A percentile compares a stretch with the other conserved stretches of the same genome.
Conservation (phyloP, 2,113 vertebrate species). For the Paracanthobrama guichenoti region DNA sequence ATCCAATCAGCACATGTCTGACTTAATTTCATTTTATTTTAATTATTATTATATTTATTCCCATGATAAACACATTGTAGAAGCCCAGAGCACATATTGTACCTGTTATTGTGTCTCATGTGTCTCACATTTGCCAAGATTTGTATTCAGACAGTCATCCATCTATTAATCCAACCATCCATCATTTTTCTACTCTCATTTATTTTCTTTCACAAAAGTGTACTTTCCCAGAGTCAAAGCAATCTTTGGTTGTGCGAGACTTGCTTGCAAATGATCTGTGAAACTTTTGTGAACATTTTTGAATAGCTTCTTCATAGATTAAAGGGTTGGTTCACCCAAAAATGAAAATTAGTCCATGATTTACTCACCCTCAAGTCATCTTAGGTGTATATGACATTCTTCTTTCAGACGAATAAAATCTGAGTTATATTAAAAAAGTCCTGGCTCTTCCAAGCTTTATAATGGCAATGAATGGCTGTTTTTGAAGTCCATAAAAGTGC, state of each 20-base stretch:
- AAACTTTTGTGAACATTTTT: too few species aligned
- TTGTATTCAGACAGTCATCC: slow-evolving; percentile 5
- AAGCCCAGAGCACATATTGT: not conserved
- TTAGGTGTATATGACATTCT: too few species aligned
- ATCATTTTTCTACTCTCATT: not conserved
- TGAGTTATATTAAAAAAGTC: too few species aligned
- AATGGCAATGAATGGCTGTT: too few species aligned
- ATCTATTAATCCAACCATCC: slow-evolving; percentile 1
- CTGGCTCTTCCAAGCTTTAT: too few species aligned
- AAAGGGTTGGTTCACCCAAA: not conserved
- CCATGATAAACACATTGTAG: not conserved
- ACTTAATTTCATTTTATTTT: not conserved
- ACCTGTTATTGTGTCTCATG: not conserved
- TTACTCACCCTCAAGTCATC: too few species aligned
- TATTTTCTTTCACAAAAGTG: slow-evolving; percentile 32
- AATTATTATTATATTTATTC: not conserved
- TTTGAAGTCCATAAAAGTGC: too few species aligned
- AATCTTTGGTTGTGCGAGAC: slow-evolving; percentile 4
- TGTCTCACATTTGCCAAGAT: not conserved
- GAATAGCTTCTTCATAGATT: not conserved
- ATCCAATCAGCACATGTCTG: not conserved
- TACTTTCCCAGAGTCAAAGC: not conserved
- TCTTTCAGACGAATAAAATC: too few species aligned
- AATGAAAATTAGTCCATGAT: too few species aligned
- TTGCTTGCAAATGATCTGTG: slow-evolving; percentile 19